Percentiles rank a stretch among this genome's conserved stretches.
Evolutionary conservation across 2,113 vertebrate species (phyloP).

Genomic region (Synchiropus splendidus): DNA sequence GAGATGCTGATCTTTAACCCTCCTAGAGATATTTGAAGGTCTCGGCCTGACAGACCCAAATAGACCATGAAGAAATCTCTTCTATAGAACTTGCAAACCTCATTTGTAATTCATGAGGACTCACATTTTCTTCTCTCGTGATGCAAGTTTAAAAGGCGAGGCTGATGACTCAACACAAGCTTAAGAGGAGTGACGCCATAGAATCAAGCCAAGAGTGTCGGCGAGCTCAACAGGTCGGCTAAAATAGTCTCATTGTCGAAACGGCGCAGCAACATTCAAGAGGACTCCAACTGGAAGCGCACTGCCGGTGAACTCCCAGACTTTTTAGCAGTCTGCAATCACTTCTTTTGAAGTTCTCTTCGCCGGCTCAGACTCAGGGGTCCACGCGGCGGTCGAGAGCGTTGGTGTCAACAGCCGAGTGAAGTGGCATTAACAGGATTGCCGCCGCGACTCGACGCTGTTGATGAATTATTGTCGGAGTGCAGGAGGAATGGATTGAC

Average conservation of each 20-base stretch:
- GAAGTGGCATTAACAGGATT: slow-evolving; percentile 21
- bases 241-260: slow-evolving; percentile 42
- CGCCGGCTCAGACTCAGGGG: slow-evolving; percentile 15
- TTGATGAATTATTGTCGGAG: slow-evolving; percentile 30
- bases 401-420: slow-evolving; percentile 10
- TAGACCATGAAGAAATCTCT: too few relatives aligned
- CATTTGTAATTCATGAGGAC: too few relatives aligned
- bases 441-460: slow-evolving; percentile 2
- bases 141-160: too few relatives aligned
- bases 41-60: too few relatives aligned
- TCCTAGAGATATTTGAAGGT: too few relatives aligned
- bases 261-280: slow-evolving; percentile 39
- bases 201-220: slow-evolving; percentile 43
- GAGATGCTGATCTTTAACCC: too few relatives aligned
- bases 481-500: slow-evolving; percentile 35
- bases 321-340: slow-evolving; percentile 23
- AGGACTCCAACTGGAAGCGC: slow-evolving; percentile 32
- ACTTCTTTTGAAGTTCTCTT: slow-evolving; percentile 14
- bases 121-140: too few relatives aligned
- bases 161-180: too few relatives aligned
- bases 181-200: too few relatives aligned
- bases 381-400: background rate
- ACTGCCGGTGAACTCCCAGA: slow-evolving; percentile 27
- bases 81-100: too few relatives aligned
- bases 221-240: slow-evolving; percentile 42